Percentiles rank a stretch among this genome's conserved stretches.
phyloP scores from a whole-genome alignment of 1,140 invertebrate genomes.

The Phymorhynchus buccinoides region DNA sequence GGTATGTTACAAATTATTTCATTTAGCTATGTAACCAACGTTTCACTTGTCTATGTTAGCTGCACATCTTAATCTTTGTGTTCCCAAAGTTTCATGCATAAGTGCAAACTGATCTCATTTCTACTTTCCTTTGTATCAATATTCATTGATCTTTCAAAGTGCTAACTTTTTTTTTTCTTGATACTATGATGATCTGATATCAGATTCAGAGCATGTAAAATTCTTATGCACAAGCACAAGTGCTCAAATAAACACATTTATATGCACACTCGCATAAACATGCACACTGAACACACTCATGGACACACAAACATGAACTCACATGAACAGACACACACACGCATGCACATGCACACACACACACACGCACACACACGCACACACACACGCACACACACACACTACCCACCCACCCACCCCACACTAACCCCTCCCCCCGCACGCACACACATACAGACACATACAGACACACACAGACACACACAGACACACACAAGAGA shows the following conservation, averaged over 20 bases:
- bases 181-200: not conserved
- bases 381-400: too few species aligned
- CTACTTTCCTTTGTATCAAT: not conserved
- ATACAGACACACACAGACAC: too few species aligned
- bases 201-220: too few species aligned
- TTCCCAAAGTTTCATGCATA: too few species aligned
- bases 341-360: not conserved
- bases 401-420: too few species aligned
- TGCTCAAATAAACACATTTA: not conserved
- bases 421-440: too few species aligned
- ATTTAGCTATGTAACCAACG: not conserved
- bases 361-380: not conserved
- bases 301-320: too few species aligned
- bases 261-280: not conserved
- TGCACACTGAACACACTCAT: not conserved
- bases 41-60: not conserved
- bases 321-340: conserved; percentile 21
- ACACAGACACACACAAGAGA: too few species aligned
- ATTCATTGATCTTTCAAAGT: not conserved
- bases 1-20: conserved; percentile 4
- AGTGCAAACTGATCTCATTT: too few species aligned
- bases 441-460: too few species aligned
- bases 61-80: not conserved
- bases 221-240: too few species aligned
- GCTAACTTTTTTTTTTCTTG: not conserved